Evolutionary conservation across 2,797 vertebrate species (phyloP).

Genomic region (Acrocephalus scirpaceus): DNA sequence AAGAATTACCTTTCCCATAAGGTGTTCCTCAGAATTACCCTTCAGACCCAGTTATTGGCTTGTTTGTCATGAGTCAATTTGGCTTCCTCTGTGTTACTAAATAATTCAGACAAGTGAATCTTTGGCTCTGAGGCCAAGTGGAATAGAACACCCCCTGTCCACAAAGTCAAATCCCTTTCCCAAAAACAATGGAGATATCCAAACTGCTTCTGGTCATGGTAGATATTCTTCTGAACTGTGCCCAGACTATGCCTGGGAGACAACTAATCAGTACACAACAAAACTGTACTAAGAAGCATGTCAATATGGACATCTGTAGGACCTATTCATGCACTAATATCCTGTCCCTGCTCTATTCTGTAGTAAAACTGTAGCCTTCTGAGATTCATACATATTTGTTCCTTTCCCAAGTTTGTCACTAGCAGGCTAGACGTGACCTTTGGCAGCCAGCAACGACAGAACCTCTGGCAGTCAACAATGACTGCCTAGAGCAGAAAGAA

Average conservation of each 20-base stretch:
- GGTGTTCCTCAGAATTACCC: neutral
- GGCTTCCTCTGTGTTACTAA: neutral
- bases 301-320: neutral
- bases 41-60: neutral
- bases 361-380: neutral
- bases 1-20: neutral
- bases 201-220: neutral
- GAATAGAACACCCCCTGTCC: neutral
- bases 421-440: neutral
- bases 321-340: neutral
- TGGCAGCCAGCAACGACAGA: neutral
- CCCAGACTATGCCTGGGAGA: neutral
- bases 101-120: conserved; percentile 3
- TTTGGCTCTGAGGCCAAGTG: neutral
- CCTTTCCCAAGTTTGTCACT: neutral
- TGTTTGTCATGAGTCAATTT: neutral
- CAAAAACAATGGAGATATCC: neutral
- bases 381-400: neutral
- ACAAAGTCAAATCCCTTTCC: neutral
- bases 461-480: neutral
- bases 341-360: neutral
- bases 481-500: neutral
- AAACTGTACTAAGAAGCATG: neutral
- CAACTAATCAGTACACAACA: neutral
- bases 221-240: neutral